Evolutionary conservation across 2,113 vertebrate species (phyloP).

Genomic region (Saiga tatarica): DNA sequence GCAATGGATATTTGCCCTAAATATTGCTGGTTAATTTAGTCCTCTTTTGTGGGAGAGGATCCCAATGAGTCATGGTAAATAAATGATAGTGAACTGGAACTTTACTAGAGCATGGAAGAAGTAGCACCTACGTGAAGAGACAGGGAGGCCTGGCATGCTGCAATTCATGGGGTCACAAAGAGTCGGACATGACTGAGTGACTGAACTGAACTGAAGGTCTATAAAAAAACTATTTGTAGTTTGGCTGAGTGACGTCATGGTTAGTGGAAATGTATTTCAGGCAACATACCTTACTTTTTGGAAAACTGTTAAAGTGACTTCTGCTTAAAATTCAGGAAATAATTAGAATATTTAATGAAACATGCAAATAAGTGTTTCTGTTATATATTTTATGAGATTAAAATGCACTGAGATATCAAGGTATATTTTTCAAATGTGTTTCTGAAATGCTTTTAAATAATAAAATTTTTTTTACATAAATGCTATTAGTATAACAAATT

Average conservation of each 20-base stretch:
- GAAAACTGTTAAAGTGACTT: not conserved
- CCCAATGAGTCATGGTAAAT: not conserved
- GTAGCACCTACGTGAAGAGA: not conserved
- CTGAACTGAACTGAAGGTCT: not conserved
- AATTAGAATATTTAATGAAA: not conserved
- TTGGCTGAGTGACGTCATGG: not conserved
- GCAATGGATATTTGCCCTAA: conserved; percentile 18
- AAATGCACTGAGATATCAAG: not conserved
- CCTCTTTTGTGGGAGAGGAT: not conserved
- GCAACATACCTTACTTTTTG: not conserved
- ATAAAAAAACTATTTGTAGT: not conserved
- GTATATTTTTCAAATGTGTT: not conserved
- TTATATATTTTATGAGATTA: not conserved
- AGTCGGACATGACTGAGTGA: too few species aligned
- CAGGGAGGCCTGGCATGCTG: too few species aligned
- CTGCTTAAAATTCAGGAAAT: not conserved
- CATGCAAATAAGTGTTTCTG: not conserved
- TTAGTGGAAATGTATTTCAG: not conserved
- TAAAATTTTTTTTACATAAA: not conserved
- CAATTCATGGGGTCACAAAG: too few species aligned
- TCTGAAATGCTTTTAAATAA: not conserved
- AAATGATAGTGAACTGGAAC: not conserved
- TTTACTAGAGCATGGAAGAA: not conserved
- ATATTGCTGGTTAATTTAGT: conserved; percentile 39
- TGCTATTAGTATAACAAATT: not conserved